A percentile compares a stretch with the other conserved stretches of the same genome.
phyloP scores from a whole-genome alignment of 2,113 vertebrate genomes.

The Syngnathus typhle region DNA sequence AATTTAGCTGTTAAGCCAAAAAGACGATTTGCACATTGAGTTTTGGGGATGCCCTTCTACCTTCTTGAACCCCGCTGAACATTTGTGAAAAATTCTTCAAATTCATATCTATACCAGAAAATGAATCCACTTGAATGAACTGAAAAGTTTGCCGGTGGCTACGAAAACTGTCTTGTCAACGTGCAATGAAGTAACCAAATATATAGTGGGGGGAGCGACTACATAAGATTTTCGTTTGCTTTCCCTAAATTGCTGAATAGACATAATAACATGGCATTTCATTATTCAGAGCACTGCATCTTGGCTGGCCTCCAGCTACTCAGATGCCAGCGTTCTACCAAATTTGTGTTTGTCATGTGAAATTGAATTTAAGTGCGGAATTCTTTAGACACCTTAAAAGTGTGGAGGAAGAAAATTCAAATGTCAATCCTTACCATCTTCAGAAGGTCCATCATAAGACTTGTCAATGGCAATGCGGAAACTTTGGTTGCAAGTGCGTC shows the following conservation, averaged over 20 bases:
- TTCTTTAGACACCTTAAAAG: neutral
- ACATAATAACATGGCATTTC: conserved; percentile 50
- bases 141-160: neutral
- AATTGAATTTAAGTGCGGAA: conserved; percentile 16
- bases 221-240: conserved; percentile 47
- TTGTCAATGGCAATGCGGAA: conserved; percentile 92
- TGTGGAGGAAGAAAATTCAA: neutral
- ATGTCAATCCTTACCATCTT: conserved; percentile 73
- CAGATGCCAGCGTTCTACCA: conserved; percentile 39
- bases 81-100: neutral
- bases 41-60: too few relatives aligned
- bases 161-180: neutral
- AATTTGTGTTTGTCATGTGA: conserved; percentile 30
- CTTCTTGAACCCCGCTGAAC: neutral
- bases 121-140: neutral
- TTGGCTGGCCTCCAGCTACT: conserved; percentile 49
- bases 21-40: too few relatives aligned
- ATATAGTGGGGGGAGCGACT: too few relatives aligned
- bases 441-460: conserved; percentile 87
- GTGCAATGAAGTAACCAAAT: neutral
- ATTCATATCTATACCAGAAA: neutral
- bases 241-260: conserved; percentile 56
- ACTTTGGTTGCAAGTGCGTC: conserved; percentile 86
- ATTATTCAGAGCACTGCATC: conserved; percentile 56
- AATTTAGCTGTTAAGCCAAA: too few relatives aligned